Evolutionary conservation across 2,797 vertebrate species (phyloP).

Genomic region (Gephyroberyx darwinii): DNA sequence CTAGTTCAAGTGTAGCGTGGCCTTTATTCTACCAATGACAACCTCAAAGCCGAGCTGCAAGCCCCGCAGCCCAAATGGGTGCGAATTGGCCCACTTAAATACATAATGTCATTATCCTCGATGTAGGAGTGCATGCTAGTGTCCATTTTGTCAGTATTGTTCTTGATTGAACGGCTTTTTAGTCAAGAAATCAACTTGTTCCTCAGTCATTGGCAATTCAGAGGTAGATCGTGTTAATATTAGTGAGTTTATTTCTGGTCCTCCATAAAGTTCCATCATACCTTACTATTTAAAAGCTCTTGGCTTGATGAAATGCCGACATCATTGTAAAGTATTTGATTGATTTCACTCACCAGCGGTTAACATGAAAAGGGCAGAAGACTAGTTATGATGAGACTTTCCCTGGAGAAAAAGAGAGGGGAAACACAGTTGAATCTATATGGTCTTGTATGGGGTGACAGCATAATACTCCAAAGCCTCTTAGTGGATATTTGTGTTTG

Average conservation of each 20-base stretch:
- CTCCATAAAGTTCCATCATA: neutral
- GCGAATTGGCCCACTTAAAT: conserved; percentile 46
- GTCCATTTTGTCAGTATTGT: conserved; percentile 24
- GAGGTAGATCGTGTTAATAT: conserved; percentile 6
- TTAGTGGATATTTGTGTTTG: conserved; percentile 80
- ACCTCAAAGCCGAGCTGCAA: conserved; percentile 7
- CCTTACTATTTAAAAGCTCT: neutral
- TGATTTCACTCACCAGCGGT: neutral
- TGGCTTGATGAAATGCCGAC: neutral
- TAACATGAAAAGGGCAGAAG: conserved; percentile 10
- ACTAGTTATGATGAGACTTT: conserved; percentile 61
- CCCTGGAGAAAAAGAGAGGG: conserved; percentile 75
- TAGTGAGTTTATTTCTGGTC: neutral
- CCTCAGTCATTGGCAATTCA: neutral
- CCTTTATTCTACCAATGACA: neutral
- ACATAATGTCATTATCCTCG: conserved; percentile 2
- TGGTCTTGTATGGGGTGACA: conserved; percentile 53
- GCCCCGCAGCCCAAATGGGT: conserved; percentile 28
- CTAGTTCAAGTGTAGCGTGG: no score
- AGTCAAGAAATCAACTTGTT: conserved; percentile 19
- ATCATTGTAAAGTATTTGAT: neutral
- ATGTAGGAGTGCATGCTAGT: neutral
- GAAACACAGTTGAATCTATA: conserved; percentile 68
- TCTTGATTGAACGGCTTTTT: conserved; percentile 27
- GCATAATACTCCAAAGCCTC: conserved; percentile 78